phyloP scores from a whole-genome alignment of 2,888 invertebrate species.

The Stomorhina lunata region DNA sequence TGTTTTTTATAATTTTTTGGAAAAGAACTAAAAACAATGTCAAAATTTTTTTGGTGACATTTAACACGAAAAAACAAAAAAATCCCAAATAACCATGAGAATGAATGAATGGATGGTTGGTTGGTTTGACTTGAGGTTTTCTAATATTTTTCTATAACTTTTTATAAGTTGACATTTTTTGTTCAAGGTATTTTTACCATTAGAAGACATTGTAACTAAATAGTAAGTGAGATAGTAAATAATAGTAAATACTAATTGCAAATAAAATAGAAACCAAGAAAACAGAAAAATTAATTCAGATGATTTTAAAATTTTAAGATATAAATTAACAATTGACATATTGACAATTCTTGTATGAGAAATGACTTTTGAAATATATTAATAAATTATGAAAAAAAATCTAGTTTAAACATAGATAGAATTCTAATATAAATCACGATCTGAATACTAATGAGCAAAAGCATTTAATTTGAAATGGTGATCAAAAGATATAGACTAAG shows the following conservation, averaged over 20 bases:
- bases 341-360: no score
- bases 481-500: no score
- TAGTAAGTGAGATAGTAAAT: no score
- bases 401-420: no score
- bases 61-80: conserved; percentile 27
- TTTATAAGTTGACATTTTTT: background rate
- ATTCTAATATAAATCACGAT: no score
- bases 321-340: background rate
- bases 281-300: background rate
- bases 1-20: background rate
- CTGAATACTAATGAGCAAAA: no score
- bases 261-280: background rate
- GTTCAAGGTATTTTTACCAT: conserved; percentile 17
- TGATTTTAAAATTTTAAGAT: background rate
- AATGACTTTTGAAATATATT: background rate
- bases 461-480: no score
- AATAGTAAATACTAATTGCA: no score
- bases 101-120: background rate
- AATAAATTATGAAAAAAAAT: no score
- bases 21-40: conserved; percentile 17
- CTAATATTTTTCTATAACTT: background rate
- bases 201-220: no score
- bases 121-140: conserved; percentile 49
- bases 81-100: conserved; percentile 19
- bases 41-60: conserved; percentile 25